Conservation (phyloP, 64 coral and sea anemone species). For the Stichodactyla mertensii region DNA sequence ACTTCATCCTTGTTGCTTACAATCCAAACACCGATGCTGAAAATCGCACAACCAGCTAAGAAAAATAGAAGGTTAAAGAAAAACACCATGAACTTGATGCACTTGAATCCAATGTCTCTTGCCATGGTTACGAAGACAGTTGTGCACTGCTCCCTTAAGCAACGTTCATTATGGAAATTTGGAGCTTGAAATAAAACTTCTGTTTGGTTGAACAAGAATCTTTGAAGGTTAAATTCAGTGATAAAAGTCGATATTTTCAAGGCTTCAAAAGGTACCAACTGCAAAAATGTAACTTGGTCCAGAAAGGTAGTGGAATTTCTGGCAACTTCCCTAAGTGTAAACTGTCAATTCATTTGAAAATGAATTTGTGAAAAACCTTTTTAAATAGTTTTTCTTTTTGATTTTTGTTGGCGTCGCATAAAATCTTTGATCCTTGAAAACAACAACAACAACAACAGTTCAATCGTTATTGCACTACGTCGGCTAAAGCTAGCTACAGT, state of each 20-base stretch:
- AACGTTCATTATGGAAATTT: not conserved
- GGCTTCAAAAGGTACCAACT: too few species aligned
- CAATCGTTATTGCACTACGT: not conserved
- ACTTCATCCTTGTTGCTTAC: constrained; percentile 82
- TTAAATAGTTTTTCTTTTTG: not conserved
- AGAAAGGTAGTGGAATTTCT: not conserved
- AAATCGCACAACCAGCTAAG: constrained; percentile 82
- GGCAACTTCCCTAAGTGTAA: not conserved
- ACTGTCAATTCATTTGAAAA: not conserved
- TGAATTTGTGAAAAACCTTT: not conserved
- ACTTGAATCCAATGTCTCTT: constrained; percentile 74
- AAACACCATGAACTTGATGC: constrained; percentile 87
- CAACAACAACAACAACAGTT: not conserved
- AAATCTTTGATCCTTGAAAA: constrained; percentile 25
- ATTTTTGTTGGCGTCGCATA: not conserved
- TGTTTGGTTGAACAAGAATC: not conserved
- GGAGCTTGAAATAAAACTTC: not conserved
- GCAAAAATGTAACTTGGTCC: not conserved
- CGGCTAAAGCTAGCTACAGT: too few species aligned
- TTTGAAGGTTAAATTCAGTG: not conserved
- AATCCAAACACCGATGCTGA: constrained; percentile 80
- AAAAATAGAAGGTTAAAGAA: constrained; percentile 93
- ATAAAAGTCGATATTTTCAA: not conserved
- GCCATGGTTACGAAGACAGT: constrained; percentile 32
- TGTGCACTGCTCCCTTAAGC: not conserved